Percentiles rank a stretch among this genome's conserved stretches.
These are phyloP conservation scores for Uria aalge DNA, from an alignment of 2,113 vertebrate species.

Conservation along the genomic window DNA sequence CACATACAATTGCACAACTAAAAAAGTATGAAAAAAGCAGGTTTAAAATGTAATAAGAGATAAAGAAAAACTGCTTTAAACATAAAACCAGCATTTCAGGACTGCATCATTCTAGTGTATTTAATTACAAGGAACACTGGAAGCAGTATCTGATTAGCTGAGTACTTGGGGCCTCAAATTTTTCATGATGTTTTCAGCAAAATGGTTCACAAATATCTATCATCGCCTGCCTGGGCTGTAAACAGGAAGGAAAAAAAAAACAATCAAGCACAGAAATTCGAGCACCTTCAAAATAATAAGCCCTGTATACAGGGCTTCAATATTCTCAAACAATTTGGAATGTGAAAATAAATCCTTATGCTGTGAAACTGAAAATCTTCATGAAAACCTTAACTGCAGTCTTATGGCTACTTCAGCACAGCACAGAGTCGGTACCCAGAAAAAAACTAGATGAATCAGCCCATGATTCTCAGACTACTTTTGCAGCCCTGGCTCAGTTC, in stretches of 20 bases:
- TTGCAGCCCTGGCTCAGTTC: not conserved
- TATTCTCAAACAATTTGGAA: not conserved
- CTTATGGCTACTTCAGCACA: not conserved
- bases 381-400: not conserved
- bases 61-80: not conserved
- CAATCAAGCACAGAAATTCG: not conserved
- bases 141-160: not conserved
- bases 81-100: not conserved
- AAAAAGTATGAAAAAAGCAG: not conserved
- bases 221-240: not conserved
- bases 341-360: not conserved
- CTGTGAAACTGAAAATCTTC: not conserved
- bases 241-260: not conserved
- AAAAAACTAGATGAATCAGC: not conserved
- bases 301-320: not conserved
- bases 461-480: not conserved
- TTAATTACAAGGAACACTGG: conserved; percentile 22
- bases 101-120: not conserved
- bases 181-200: conserved; percentile 11
- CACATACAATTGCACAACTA: not conserved
- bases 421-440: not conserved
- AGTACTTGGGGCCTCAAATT: not conserved
- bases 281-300: not conserved
- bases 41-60: not conserved
- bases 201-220: not conserved